Conservation (phyloP, 2,797 vertebrate genomes). For the Podarcis siculus region DNA sequence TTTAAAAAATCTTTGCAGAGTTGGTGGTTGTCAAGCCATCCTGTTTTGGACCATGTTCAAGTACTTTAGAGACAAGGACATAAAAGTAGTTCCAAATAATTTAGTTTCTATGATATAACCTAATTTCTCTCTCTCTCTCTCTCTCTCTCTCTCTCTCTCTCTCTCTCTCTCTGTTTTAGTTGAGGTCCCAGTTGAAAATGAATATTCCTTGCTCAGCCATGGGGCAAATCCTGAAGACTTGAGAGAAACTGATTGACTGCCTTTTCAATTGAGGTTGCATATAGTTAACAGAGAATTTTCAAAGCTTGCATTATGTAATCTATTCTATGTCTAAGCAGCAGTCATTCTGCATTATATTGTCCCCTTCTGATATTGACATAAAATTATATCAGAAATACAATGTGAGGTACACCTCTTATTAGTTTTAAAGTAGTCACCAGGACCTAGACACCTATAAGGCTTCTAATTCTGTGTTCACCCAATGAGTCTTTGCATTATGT, state of each 20-base stretch:
- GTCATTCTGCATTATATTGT: background rate
- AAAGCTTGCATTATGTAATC: background rate
- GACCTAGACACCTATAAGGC: background rate
- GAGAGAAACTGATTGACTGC: background rate
- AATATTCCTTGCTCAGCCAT: background rate
- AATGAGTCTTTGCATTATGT: background rate
- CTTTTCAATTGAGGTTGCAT: fast-evolving
- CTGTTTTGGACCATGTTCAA: background rate
- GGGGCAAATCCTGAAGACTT: background rate
- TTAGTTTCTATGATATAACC: background rate
- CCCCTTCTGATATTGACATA: background rate
- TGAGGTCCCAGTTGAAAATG: fast-evolving
- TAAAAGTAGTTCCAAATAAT: background rate
- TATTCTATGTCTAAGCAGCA: no score
- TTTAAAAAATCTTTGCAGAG: background rate
- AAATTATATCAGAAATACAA: background rate
- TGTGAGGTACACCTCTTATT: background rate
- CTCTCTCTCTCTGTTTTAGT: background rate
- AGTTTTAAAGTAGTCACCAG: background rate
- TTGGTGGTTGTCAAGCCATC: background rate
- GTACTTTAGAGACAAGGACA: background rate
- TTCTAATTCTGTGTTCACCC: background rate
- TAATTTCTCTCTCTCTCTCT: conserved; percentile 4
- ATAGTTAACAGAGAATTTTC: fast-evolving
- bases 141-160: background rate